A percentile compares a stretch with the other conserved stretches of the same genome.
Evolutionary conservation across 2,888 invertebrate genomes (phyloP).

Genomic region (Frankliniella intonsa): DNA sequence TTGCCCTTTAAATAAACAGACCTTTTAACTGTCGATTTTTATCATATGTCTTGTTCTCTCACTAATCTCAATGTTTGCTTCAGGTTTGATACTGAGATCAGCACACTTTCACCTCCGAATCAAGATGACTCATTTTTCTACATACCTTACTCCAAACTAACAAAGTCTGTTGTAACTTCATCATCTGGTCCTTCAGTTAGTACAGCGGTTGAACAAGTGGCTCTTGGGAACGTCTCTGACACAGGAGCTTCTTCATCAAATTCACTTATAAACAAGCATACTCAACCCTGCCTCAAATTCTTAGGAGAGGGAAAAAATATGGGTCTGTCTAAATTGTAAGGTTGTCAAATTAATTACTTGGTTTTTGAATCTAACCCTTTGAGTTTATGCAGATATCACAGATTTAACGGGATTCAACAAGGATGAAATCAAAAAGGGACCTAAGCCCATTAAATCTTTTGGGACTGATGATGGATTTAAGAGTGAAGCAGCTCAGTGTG

Average conservation of each 20-base stretch:
- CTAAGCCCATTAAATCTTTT: slow-evolving; percentile 48
- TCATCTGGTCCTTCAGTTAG: slow-evolving; percentile 29
- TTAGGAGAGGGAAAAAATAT: background rate
- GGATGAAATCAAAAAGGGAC: slow-evolving; percentile 33
- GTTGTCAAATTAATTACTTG: slow-evolving; percentile 3
- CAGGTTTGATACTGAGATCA: slow-evolving; percentile 56
- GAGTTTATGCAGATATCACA: background rate
- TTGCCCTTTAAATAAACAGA: slow-evolving; percentile 27
- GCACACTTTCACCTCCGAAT: slow-evolving; percentile 64
- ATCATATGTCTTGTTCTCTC: slow-evolving; percentile 30
- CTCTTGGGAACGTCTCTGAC: slow-evolving; percentile 27
- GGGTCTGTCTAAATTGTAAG: slow-evolving; percentile 29
- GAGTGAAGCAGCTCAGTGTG: slow-evolving; percentile 63
- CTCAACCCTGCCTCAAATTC: background rate
- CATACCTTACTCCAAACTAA: slow-evolving; percentile 56
- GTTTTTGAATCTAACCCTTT: slow-evolving; percentile 5
- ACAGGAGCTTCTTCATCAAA: slow-evolving; percentile 50
- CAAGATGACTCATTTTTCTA: slow-evolving; percentile 70
- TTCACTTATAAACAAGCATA: slow-evolving; percentile 49
- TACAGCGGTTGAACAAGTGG: background rate
- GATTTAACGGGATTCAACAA: slow-evolving; percentile 30
- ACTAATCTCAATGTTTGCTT: background rate
- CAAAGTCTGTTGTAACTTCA: slow-evolving; percentile 29
- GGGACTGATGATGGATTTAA: slow-evolving; percentile 68
- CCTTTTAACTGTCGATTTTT: slow-evolving; percentile 20